phyloP scores from a whole-genome alignment of 2,113 vertebrate species.

The Chloropsis cyanopogon region DNA sequence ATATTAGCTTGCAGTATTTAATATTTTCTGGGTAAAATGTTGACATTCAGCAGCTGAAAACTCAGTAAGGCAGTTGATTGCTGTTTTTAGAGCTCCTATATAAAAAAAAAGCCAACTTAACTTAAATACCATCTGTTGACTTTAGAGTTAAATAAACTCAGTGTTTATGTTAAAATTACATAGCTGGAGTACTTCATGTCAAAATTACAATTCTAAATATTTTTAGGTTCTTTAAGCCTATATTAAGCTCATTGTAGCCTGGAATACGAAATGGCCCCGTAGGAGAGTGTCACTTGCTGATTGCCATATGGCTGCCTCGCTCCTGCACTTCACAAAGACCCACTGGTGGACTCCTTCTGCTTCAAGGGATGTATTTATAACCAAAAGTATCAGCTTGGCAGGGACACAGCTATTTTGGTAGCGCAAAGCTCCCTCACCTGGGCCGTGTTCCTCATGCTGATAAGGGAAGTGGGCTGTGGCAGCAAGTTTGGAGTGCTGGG shows the following conservation, averaged over 20 bases:
- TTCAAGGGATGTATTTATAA: constrained; percentile 11
- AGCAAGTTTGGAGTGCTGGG: not conserved
- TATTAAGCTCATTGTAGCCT: constrained; percentile 56
- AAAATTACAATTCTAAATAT: constrained; percentile 59
- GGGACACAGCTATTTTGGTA: not conserved
- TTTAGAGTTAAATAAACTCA: constrained; percentile 62
- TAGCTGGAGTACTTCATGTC: constrained; percentile 58
- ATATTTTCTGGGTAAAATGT: constrained; percentile 40
- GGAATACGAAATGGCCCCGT: constrained; percentile 11
- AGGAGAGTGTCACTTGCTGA: constrained; percentile 60
- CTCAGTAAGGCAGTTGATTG: constrained; percentile 35
- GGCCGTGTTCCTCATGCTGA: accelerated
- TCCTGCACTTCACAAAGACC: constrained; percentile 9
- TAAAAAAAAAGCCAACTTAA: constrained; percentile 24
- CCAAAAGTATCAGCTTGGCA: not conserved
- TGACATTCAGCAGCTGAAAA: constrained; percentile 31
- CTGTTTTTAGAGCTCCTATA: constrained; percentile 57
- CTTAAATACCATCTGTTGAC: constrained; percentile 68
- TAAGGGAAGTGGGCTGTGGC: not conserved
- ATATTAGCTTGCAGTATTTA: constrained; percentile 40
- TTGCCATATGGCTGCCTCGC: constrained; percentile 56
- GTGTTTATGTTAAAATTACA: constrained; percentile 62
- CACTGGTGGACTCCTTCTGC: constrained; percentile 10
- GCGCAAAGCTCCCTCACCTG: not conserved
- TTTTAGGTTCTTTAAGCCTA: constrained; percentile 52